These are phyloP conservation scores for Muscicapa adusta DNA, from an alignment of 2,113 vertebrate species.

Conservation along the genomic window DNA sequence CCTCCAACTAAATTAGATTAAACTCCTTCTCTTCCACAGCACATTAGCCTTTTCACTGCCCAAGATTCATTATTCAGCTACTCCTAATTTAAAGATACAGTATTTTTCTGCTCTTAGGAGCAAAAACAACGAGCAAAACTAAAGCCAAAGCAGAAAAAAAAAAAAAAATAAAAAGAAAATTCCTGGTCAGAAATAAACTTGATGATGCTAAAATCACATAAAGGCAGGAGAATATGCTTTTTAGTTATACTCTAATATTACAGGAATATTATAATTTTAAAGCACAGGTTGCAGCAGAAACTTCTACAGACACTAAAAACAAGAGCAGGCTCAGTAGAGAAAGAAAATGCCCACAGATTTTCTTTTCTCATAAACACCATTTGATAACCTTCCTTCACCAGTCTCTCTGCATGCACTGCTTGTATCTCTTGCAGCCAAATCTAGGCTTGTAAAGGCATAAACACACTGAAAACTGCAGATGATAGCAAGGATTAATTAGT, in stretches of 20 bases:
- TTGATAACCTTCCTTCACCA: not conserved
- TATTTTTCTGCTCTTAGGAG: constrained; percentile 11
- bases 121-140: not conserved
- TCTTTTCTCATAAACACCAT: not conserved
- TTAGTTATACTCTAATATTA: not conserved
- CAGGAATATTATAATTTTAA: not conserved
- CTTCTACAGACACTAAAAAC: not conserved
- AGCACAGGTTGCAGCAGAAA: not conserved
- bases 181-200: not conserved
- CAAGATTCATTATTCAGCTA: constrained; percentile 73
- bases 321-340: not conserved
- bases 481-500: not conserved
- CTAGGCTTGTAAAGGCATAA: not conserved
- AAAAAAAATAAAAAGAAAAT: not conserved
- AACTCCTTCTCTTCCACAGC: constrained; percentile 85
- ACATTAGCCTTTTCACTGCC: constrained; percentile 94
- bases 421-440: not conserved
- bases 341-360: not conserved
- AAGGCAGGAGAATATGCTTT: not conserved
- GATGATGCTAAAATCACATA: not conserved
- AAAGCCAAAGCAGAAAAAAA: not conserved
- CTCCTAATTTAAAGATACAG: constrained; percentile 76
- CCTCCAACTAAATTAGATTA: constrained; percentile 99
- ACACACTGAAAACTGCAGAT: not conserved
- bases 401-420: not conserved